Base-by-base conservation (phyloP, 2,113 vertebrate genomes). In the Xiphophorus hellerii region DNA sequence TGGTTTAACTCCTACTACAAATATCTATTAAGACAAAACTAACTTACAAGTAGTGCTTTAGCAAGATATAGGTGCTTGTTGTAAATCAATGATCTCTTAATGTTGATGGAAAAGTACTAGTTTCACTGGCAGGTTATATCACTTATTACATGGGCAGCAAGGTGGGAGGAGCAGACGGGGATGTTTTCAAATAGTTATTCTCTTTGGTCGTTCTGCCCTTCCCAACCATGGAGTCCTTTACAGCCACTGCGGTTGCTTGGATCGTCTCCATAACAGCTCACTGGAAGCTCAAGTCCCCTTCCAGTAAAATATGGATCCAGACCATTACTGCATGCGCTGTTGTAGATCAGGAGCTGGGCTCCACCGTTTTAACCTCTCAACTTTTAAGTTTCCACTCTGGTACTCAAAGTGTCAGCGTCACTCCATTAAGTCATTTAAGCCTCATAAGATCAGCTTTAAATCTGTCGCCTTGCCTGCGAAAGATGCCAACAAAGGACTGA, bases 371-470 rank as follows among this genome's bases (percentile, higher is more conserved):
- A 33, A 69, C 82, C 78, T 81, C 75, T 92, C 82, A 62, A 84
- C 86, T 76, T 37, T 69, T 44, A 71, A 78, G 71, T 85, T 82
- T 88, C 84, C 77, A 85, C 80, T 86, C 90, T 81, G 12, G 30
- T 80, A 64, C 74, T 90, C 76, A 84, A 89, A 89, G 81, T 73
- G 85, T 87, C 87, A 90, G 51, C 72, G 85, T 71, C 35, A 72
- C 77, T 89, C 87, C 89, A 89, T 87, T 75, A 90, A 92, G 84
- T 86, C 72, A 80, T 90, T 87, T 66, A 33, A 76, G 68, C 65
- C 12, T 20, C 13, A 35, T 77, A 78, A 74, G 73, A 66, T 84
- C 74, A 78, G 82, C 66, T 79, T 68, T 86, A 89, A 92, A 90
- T 83, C 77, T 87, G 83, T 84, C 69, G 74, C 79, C 73, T 4